Evolutionary conservation across 2,797 vertebrate genomes (phyloP), one percentile per base, ranked within the genome.

Genomic region (Chelon auratus): DNA sequence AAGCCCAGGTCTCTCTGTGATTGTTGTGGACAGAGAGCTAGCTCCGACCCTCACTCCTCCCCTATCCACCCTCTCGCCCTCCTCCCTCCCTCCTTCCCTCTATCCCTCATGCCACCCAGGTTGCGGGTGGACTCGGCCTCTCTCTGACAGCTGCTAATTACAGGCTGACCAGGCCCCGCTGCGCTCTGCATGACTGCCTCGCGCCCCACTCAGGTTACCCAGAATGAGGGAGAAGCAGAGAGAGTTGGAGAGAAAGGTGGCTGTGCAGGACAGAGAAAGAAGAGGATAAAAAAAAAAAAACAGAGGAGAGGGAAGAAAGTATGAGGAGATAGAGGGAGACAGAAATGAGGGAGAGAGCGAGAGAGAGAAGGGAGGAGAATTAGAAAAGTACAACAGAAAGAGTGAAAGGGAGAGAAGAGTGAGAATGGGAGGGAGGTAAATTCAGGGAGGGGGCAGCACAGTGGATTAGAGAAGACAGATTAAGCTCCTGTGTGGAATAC

Each of bases 131-230:
- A 93, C 85, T 94, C 91, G 80, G 90, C 88, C 92, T 87, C 91
- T 89, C 89, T 90, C 89, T 94, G 93, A 93, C 94, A 95, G 94
- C 94, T 95, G 94, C 94, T 95, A 94, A 95, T 95, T 95, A 95
- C 93, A 92, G 93, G 91, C 94, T 93, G 93, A 93, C 93, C 93
- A 93, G 92, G 91, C 93, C 93, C 92, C 65, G 90, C 92, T 92
- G 92, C 81, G 91, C 93, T 94, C 91, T 93, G 94, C 95, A 94
- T 95, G 94, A 94, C 94, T 95, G 94, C 91, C 90, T 91, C 87
- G 83, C 90, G 81, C 87, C 89, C 91, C 81, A 86, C 93, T 95
- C 94, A 92, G 92, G 93, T 95, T 93, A 93, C 94, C 89, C 91
- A 84, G 81, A 85, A 75, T 42, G 80, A 89, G 86, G 69, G 82